A percentile compares a stretch with the other conserved stretches of the same genome.
phyloP scores from a whole-genome alignment of 2,888 invertebrate genomes.

The Augochlorella aurata region DNA sequence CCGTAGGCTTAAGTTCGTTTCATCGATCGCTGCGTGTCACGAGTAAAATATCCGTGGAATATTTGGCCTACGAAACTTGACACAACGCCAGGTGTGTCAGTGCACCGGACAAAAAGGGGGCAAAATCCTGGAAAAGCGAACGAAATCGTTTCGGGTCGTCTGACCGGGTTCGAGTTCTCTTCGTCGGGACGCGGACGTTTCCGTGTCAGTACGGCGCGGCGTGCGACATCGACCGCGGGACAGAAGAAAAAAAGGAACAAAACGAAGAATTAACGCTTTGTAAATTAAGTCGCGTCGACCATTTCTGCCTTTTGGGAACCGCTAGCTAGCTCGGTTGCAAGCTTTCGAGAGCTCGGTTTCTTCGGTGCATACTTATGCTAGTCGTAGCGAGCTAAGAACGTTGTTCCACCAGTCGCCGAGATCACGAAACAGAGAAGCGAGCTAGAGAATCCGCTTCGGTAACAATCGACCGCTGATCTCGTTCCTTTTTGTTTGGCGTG shows the following conservation, averaged over 20 bases:
- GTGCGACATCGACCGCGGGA: slow-evolving; percentile 28
- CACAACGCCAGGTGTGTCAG: slow-evolving; percentile 20
- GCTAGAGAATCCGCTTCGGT: too few species aligned
- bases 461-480: not conserved
- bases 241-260: not conserved
- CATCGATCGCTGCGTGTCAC: slow-evolving; percentile 53
- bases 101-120: not conserved
- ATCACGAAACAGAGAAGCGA: slow-evolving; percentile 21
- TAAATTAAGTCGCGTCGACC: slow-evolving; percentile 41
- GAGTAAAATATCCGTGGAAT: slow-evolving; percentile 31
- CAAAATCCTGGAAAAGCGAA: not conserved
- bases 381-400: slow-evolving; percentile 1
- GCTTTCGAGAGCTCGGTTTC: slow-evolving; percentile 23
- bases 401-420: slow-evolving; percentile 15
- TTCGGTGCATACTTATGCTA: too few species aligned
- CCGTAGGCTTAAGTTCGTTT: slow-evolving; percentile 59
- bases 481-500: slow-evolving; percentile 18
- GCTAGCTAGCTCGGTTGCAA: slow-evolving; percentile 32
- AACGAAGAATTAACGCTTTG: slow-evolving; percentile 50
- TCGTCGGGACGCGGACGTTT: slow-evolving; percentile 6
- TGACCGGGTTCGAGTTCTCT: slow-evolving; percentile 13
- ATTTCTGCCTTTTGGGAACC: slow-evolving; percentile 38
- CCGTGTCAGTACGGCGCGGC: not conserved
- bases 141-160: not conserved
- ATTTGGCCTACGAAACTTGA: slow-evolving; percentile 59